Base-by-base conservation (phyloP, 2,888 invertebrate species). In the Syrista parreyssii region DNA sequence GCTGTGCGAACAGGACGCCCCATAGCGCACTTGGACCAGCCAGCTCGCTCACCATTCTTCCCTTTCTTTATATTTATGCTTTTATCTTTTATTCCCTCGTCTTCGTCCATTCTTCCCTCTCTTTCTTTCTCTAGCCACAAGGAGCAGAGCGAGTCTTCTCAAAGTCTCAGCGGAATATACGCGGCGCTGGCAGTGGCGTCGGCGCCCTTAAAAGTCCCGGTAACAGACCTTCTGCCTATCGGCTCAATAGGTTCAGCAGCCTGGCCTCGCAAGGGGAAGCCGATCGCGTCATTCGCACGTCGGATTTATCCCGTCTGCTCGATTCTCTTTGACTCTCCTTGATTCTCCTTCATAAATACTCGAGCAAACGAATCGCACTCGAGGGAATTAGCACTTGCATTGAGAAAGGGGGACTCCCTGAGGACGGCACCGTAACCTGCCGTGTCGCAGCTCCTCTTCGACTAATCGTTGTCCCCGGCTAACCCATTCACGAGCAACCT, bases 1-100 rank as follows among this genome's bases (percentile, higher is more conserved):
- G 90, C 89, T 88, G 90, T 75, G 88, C 83, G 86, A 87, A 88
- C 88, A 88, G 84, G 90, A 85, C 88, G 80, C 90, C 91, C 91
- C 89, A 89, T 86, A 83, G 90, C 78, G 89, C 75, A 76, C 78
- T 79, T 75, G 76, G 74, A 76, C 80, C 73, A 79, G 79, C 79
- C 30, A 68, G 75, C 31, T 74, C 79, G 76, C 81, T 78, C 80
- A 81, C 82, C 82, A 80, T 82, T 83, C 83, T 81, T 82, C 74
- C 79, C 71, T 80, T 77, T 79, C 81, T 81, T 79, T 76, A 80
- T 79, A 80, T 68, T 77, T 73, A 74, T 76, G 75, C 75, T 15
- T 35, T 55, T 68, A 73, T 72, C 77, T 76, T 79, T 81, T 68
- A 68, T 76, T 77, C 78, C 35, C 73, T 75, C 77, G 68, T 31